These are phyloP conservation scores for Archilochus colubris DNA, from an alignment of 2,113 vertebrate species.

Conservation along the genomic window DNA sequence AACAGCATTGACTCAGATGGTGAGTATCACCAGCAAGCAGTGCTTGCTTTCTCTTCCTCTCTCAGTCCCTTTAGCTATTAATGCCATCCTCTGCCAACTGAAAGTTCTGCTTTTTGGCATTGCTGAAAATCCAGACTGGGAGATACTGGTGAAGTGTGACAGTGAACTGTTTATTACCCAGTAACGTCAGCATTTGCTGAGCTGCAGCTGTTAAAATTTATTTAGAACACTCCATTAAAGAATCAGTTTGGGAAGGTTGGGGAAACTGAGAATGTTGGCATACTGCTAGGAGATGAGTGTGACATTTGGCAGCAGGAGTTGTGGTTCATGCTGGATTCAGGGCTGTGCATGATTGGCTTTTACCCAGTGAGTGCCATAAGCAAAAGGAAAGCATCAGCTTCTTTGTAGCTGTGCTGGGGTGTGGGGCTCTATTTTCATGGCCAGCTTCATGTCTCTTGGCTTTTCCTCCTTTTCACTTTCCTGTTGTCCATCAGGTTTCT, in stretches of 20 bases:
- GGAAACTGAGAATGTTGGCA: not conserved
- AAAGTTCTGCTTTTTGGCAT: not conserved
- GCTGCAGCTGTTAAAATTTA: slow-evolving; percentile 1
- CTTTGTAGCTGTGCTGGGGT: not conserved
- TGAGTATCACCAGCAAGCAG: slow-evolving; percentile 62
- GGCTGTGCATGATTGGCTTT: not conserved
- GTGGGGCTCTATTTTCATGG: not conserved
- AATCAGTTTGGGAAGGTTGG: not conserved
- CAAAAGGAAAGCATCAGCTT: not conserved
- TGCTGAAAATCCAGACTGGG: not conserved
- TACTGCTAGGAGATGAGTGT: not conserved
- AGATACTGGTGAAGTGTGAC: not conserved
- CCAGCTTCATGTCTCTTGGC: not conserved
- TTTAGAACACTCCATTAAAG: not conserved
- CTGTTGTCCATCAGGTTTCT: slow-evolving; percentile 84
- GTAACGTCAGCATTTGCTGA: not conserved
- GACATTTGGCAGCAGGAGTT: slow-evolving; percentile 5
- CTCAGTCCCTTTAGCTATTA: not conserved
- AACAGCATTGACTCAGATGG: slow-evolving; percentile 99
- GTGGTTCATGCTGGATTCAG: not conserved
- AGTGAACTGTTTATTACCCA: not conserved
- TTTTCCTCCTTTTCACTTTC: not conserved
- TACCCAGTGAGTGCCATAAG: not conserved
- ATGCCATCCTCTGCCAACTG: not conserved
- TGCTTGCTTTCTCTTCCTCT: not conserved